Base-by-base conservation (phyloP, 2,888 invertebrate species). In the Microplitis deprimator region DNA sequence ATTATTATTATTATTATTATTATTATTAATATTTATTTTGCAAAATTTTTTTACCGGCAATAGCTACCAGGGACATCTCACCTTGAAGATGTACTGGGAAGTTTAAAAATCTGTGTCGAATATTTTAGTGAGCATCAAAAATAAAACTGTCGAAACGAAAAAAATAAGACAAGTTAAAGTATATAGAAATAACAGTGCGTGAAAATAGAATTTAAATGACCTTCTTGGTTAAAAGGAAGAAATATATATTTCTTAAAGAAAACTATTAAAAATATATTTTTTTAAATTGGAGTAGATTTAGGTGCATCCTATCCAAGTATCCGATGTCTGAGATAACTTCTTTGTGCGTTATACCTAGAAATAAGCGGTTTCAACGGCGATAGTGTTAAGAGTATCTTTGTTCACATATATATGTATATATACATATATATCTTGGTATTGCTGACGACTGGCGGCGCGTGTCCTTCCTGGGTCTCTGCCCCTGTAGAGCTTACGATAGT, bases 391-490 rank as follows among this genome's bases (percentile, higher is more conserved):
- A 29, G 29, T 29, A 29, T 29, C 29, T 29, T 29, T 29, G 29
- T 29, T 29, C 29, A 29, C 29, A 29, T 29, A 29, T 20, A 20
- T 4, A 29, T 2, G 3, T 29, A 29, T 29, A 29, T 29, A 3
- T 3, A 29, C 29, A 29, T 29, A 29, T 29, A 29, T 29, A 29
- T 70, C 8, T 70, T 41, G 7, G 38, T 68, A 8, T 29, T 73
- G 67, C 41, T 59, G 59, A 20, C 73, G 65, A 67, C 67, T 73
- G 73, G 67, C 39, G 65, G 73, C 62, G 59, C 67, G 67, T 87
- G 89, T 89, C 89, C 89, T 89, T 89, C 89, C 89, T 89, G 89
- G 89, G 89, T 89, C 89, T 89, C 87, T 89, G 89, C 89, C 88
- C 89, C 88, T 85, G 80, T 86, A 50, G 10, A 50, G 13, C 50